Percentiles rank a stretch among this genome's conserved stretches.
phyloP scores from a whole-genome alignment of 2,888 invertebrate genomes.

The Chymomyza fuscimana region DNA sequence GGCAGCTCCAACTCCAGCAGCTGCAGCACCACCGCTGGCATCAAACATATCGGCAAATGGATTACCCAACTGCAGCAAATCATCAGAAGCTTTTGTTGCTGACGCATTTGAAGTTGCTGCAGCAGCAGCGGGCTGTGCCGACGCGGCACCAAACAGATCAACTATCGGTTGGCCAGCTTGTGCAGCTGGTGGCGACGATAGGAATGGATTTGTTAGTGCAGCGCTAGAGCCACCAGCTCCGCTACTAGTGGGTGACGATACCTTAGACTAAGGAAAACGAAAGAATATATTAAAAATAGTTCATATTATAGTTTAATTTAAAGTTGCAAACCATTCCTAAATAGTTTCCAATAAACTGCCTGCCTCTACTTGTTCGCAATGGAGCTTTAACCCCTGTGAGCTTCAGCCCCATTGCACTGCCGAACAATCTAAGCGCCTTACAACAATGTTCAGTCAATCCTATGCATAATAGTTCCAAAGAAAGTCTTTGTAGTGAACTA shows the following conservation, averaged over 20 bases:
- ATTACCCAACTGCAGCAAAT: constrained; percentile 92
- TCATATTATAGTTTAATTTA: constrained; percentile 7
- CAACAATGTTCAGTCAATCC: too few relatives aligned
- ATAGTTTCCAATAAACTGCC: too few relatives aligned
- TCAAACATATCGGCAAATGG: constrained; percentile 95
- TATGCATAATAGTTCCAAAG: too few relatives aligned
- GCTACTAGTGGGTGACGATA: constrained; percentile 87
- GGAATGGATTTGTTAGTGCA: constrained; percentile 90
- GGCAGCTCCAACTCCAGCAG: constrained; percentile 67
- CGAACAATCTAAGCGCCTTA: too few relatives aligned
- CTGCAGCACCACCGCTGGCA: constrained; percentile 82
- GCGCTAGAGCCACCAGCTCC: constrained; percentile 81
- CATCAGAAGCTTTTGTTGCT: constrained; percentile 88
- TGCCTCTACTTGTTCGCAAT: too few relatives aligned
- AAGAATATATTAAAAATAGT: constrained; percentile 23
- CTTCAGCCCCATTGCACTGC: too few relatives aligned
- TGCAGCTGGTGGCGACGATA: constrained; percentile 85
- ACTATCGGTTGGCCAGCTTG: constrained; percentile 84
- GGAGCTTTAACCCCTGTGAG: too few relatives aligned
- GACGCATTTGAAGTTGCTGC: constrained; percentile 77
- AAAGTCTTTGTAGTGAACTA: too few relatives aligned
- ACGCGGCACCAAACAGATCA: constrained; percentile 86
- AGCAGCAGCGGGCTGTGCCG: constrained; percentile 76
- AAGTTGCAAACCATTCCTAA: neutral
- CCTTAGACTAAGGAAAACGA: constrained; percentile 83